Conservation (phyloP, 1,140 invertebrate genomes). For the Melanaphis sacchari region DNA sequence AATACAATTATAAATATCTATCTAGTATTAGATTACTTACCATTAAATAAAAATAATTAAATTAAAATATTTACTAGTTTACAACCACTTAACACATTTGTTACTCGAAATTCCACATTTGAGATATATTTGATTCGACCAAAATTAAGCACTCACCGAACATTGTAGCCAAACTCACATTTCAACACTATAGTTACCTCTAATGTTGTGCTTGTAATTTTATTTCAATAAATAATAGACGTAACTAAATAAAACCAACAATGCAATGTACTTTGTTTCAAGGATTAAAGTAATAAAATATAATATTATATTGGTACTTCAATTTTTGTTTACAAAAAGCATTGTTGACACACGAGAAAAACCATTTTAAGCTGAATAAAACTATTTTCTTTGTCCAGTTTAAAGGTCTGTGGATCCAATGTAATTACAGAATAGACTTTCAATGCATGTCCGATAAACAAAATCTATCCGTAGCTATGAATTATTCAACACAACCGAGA, state of each 20-base stretch:
- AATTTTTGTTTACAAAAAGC: not conserved
- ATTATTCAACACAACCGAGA: slow-evolving; percentile 35
- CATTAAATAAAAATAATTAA: not conserved
- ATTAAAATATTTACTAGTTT: not conserved
- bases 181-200: not conserved
- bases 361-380: not conserved
- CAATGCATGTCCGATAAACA: slow-evolving; percentile 38
- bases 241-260: not conserved
- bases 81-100: not conserved
- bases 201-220: not conserved
- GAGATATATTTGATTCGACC: not conserved
- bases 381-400: not conserved
- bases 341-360: slow-evolving; percentile 16
- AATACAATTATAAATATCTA: not conserved
- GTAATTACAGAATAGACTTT: slow-evolving; percentile 51
- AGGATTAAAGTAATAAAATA: not conserved
- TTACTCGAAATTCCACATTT: not conserved
- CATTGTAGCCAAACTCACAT: too few relatives aligned
- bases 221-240: not conserved
- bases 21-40: not conserved
- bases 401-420: slow-evolving; percentile 22
- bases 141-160: not conserved
- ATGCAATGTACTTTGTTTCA: not conserved
- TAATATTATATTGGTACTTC: slow-evolving; percentile 35
- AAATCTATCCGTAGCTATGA: slow-evolving; percentile 34